Conservation (phyloP, 2,888 invertebrate genomes). For the Drosophila melanosoma region DNA sequence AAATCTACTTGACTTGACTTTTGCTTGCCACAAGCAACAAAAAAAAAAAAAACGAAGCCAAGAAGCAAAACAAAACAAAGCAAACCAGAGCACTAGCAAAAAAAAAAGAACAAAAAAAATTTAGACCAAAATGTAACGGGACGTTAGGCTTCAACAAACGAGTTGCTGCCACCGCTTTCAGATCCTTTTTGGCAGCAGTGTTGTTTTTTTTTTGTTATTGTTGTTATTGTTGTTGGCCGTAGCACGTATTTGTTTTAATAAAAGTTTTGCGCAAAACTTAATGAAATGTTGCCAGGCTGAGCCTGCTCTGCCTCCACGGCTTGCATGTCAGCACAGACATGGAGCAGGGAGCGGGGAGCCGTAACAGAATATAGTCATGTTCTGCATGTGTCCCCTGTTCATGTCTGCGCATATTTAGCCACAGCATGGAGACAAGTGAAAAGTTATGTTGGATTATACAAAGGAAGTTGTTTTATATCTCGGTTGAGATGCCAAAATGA, state of each 20-base stretch:
- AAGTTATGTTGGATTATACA: conserved; percentile 65
- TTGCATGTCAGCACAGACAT: conserved; percentile 42
- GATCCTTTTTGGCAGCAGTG: not conserved
- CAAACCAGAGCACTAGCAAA: conserved; percentile 16
- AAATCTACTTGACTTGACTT: conserved; percentile 80
- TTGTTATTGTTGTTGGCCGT: conserved; percentile 43
- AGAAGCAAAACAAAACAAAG: conserved; percentile 24
- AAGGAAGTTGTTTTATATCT: conserved; percentile 78
- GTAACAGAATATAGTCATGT: conserved; percentile 23
- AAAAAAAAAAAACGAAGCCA: conserved; percentile 23
- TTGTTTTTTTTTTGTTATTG: no score
- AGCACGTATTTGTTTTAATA: conserved; percentile 81
- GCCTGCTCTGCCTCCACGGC: conserved; percentile 19
- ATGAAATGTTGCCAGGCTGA: conserved; percentile 75
- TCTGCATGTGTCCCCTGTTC: conserved; percentile 47
- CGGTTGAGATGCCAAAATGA: conserved; percentile 70
- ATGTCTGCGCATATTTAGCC: conserved; percentile 61
- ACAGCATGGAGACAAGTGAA: conserved; percentile 58
- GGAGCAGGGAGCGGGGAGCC: not conserved
- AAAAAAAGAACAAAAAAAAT: conserved; percentile 31
- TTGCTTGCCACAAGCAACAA: conserved; percentile 69
- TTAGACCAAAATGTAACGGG: conserved; percentile 71
- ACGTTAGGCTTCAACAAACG: conserved; percentile 50
- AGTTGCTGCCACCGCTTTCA: conserved; percentile 10
- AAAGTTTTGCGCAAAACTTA: conserved; percentile 80